Percentiles rank a stretch among this genome's conserved stretches.
Evolutionary conservation across 30 jellyfish, hydroid and myxozoan genomes (phyloP).

Genomic region (Mastigias papua): DNA sequence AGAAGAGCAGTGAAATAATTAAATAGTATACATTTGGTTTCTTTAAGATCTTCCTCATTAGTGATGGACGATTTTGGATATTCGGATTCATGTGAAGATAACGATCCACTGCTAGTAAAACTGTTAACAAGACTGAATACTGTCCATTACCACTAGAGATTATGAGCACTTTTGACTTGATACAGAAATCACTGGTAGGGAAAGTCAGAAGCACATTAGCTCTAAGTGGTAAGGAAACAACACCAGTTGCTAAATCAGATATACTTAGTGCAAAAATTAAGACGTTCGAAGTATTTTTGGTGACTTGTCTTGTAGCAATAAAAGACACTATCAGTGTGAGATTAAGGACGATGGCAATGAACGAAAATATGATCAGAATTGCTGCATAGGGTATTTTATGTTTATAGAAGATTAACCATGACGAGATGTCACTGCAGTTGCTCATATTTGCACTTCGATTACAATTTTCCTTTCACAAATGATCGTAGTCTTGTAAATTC

Average conservation of each 20-base stretch:
- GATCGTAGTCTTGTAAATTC: no score
- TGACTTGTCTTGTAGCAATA: conserved; percentile 14
- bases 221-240: conserved; percentile 1
- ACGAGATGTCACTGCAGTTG: neutral
- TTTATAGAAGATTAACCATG: neutral
- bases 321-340: neutral
- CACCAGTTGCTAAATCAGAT: conserved; percentile 4
- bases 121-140: neutral
- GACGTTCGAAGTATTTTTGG: conserved; percentile 9
- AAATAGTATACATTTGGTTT: neutral
- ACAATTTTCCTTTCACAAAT: no score
- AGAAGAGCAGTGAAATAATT: neutral
- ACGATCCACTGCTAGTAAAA: conserved; percentile 9
- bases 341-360: neutral
- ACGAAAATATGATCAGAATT: neutral
- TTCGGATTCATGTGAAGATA: conserved; percentile 22
- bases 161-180: neutral
- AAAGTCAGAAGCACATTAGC: neutral
- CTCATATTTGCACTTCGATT: neutral
- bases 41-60: neutral
- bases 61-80: neutral
- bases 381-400: neutral
- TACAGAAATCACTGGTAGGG: neutral
- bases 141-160: neutral
- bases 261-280: neutral